Conservation (phyloP, 2,888 invertebrate species). For the Eristalinus aeneus region DNA sequence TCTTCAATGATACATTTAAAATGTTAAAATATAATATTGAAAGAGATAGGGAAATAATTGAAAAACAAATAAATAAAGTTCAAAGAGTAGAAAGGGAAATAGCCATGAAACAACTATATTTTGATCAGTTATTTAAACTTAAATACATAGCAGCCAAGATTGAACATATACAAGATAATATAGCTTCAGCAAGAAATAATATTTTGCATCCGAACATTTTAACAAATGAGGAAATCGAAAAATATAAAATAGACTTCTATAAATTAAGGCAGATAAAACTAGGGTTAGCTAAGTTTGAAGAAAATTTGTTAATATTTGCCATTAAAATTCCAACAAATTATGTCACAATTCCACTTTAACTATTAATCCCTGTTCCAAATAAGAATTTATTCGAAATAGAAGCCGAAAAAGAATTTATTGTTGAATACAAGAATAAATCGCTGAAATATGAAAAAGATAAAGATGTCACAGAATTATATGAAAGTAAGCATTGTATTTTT, state of each 20-base stretch:
- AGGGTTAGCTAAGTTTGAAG: constrained; percentile 10
- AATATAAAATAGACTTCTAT: constrained; percentile 37
- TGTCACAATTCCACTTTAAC: constrained; percentile 14
- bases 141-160: no score
- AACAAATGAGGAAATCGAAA: constrained; percentile 50
- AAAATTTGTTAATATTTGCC: constrained; percentile 27
- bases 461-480: constrained; percentile 19
- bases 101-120: neutral
- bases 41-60: constrained; percentile 6
- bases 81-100: constrained; percentile 4
- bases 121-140: constrained; percentile 50
- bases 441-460: constrained; percentile 31
- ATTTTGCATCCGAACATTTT: constrained; percentile 57
- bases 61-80: neutral
- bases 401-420: constrained; percentile 17
- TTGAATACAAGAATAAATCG: constrained; percentile 30
- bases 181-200: constrained; percentile 46
- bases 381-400: constrained; percentile 33
- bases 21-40: no score
- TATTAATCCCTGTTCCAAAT: constrained; percentile 39
- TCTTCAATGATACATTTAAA: neutral
- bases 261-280: constrained; percentile 40
- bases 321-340: constrained; percentile 45
- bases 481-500: constrained; percentile 7
- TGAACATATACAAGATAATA: constrained; percentile 38